Base-by-base conservation (phyloP, 2,888 invertebrate species). In the Ischnura elegans region DNA sequence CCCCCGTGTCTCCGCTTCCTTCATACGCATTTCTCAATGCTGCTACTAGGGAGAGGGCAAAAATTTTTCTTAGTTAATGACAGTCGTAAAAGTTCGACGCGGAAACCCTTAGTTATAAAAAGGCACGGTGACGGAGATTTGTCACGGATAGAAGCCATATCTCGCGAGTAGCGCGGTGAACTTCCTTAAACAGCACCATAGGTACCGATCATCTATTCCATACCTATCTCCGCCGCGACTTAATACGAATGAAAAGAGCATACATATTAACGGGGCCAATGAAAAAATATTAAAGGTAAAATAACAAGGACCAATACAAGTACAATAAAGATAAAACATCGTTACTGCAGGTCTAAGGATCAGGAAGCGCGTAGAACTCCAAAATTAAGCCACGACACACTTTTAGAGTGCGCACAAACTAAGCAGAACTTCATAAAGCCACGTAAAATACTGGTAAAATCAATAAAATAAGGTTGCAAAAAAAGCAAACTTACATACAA, bases 61-160 rank as follows among this genome's bases (percentile, higher is more conserved):
- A n/a, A 90, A 51, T 90, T 90, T 76, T 66, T 66, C 61, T 2
- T 45, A 43, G 29, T 61, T 61, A 90, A 90, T 87, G 87, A 87
- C 87, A 51, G 87, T 90, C 90, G 90, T 90, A 90, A 61, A 90
- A 90, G 43, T 66, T 86, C 43, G 55, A 87, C 87, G 55, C 55
- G 61, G 42, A 61, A 61, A 42, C 51, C 4, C 51, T 10, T 16
- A 25, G 86, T 86, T 43, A n/a, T 86, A 86, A 51, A 86, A 86
- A 86, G 21, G 43, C 61, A 8, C 43, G 61, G 61, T 66, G 25
- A 25, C 43, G 46, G 45, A 46, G 86, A 55, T 90, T 90, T 66
- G 87, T 87, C 87, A 87, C 55, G 90, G 90, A 16, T 43, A 45
- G 43, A 66, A 90, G 61, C 43, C 36, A 21, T 61, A 43, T 90